Base-by-base conservation (phyloP, 2,888 invertebrate genomes). In the Trachelus troglodyta region DNA sequence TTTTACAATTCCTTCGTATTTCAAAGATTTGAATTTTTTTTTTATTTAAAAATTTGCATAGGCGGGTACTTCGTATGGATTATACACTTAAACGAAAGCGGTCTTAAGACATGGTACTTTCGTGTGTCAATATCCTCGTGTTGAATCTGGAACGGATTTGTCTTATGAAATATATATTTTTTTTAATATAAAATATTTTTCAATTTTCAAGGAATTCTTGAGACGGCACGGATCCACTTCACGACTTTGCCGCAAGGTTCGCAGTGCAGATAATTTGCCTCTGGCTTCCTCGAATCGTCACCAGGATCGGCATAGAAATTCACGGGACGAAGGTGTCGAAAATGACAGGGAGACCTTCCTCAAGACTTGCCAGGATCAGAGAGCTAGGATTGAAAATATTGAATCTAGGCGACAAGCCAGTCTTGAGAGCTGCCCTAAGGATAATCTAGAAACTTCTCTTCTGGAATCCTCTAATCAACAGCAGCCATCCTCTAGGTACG, bases 181-280 rank as follows among this genome's bases (percentile, higher is more conserved):
- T 69, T 69, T 31, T 6, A 69, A 12, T 69, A 3, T 33, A 15
- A 11, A 69, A 33, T 30, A 69, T 33, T 69, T 69, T n/a, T 69
- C 30, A 11, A 69, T 73, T 71, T 84, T 83, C 4, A 81, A 91
- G 87, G 96, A 96, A 92, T 96, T 96, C 89, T 92, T 96, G 87
- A 93, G 96, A 76, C 93, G 96, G 79, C 96, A 96, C 89, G 96
- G 96, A 37, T 96, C 96, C 30, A 96, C 96, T 87, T 96, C 96
- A 77, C 95, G 94, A 85, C 92, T 96, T 79, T 96, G 96, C 90
- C 94, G 96, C 69, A 96, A 96, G 92, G 96, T 96, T 84, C 95
- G 96, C 87, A 95, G 95, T 91, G 95, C 95, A 81, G 95, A 95
- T 89, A 95, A 95, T 89, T 93, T 95, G 78, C 94, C 92, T 84